Evolutionary conservation across 1,140 invertebrate genomes (phyloP).

Genomic region (Chironomus striatipennis): DNA sequence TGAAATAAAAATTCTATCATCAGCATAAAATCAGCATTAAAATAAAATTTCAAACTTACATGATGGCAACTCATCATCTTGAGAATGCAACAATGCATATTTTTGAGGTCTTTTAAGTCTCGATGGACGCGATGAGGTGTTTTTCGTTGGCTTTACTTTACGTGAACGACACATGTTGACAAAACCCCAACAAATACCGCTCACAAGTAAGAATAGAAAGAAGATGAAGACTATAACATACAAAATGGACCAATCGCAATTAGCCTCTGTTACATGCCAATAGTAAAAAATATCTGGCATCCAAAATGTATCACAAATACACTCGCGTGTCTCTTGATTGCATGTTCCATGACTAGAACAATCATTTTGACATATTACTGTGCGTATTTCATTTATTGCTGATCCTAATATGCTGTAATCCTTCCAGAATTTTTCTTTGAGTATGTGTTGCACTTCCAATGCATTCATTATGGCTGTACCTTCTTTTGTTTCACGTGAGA

Average conservation of each 20-base stretch:
- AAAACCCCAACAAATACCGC: slow-evolving; percentile 59
- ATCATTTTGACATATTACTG: slow-evolving; percentile 81
- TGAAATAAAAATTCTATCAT: slow-evolving; percentile 30
- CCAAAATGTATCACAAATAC: slow-evolving; percentile 92
- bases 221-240: slow-evolving; percentile 73
- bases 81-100: slow-evolving; percentile 53
- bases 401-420: slow-evolving; percentile 65
- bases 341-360: slow-evolving; percentile 89
- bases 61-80: slow-evolving; percentile 46
- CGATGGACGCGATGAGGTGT: slow-evolving; percentile 32
- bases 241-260: slow-evolving; percentile 73
- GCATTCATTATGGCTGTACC: slow-evolving; percentile 44
- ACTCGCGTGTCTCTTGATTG: slow-evolving; percentile 71
- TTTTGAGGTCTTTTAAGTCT: slow-evolving; percentile 40
- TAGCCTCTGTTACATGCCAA: slow-evolving; percentile 43
- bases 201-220: slow-evolving; percentile 51
- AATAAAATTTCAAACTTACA: slow-evolving; percentile 39
- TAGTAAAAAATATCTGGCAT: slow-evolving; percentile 63
- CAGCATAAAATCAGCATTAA: slow-evolving; percentile 3
- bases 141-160: slow-evolving; percentile 40
- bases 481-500: slow-evolving; percentile 37
- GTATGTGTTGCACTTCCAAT: slow-evolving; percentile 48
- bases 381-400: slow-evolving; percentile 65
- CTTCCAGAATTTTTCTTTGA: slow-evolving; percentile 58
- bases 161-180: slow-evolving; percentile 56